Evolutionary conservation across 2,113 vertebrate genomes (phyloP).

Genomic region (Eubucco bourcierii): DNA sequence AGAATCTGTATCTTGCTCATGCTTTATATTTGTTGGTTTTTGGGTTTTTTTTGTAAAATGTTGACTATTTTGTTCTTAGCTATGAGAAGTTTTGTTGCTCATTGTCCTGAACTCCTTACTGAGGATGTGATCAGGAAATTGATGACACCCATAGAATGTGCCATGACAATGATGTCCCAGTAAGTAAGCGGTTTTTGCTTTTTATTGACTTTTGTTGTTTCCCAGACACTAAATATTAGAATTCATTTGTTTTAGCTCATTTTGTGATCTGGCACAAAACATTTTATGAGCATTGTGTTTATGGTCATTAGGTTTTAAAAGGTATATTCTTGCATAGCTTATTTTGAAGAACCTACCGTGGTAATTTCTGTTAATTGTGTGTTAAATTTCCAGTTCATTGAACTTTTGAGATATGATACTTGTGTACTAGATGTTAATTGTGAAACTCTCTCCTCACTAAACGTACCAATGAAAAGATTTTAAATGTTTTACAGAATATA

Average conservation of each 20-base stretch:
- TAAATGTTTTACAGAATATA: not conserved
- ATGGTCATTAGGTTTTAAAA: not conserved
- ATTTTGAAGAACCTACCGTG: not conserved
- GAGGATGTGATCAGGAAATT: conserved; percentile 96
- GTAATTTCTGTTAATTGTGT: not conserved
- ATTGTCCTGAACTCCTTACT: conserved; percentile 95
- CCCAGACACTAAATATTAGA: not conserved
- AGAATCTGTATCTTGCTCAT: not conserved
- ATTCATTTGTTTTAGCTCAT: not conserved
- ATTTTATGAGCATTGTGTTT: not conserved
- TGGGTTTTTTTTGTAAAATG: not conserved
- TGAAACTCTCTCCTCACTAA: not conserved
- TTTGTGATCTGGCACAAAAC: not conserved
- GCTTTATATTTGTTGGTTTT: not conserved
- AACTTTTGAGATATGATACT: not conserved
- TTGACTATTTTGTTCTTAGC: conserved; percentile 73
- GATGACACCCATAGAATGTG: conserved; percentile 98
- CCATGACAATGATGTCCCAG: conserved; percentile 99
- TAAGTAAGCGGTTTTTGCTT: conserved; percentile 77
- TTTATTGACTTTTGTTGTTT: not conserved
- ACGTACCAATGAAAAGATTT: not conserved
- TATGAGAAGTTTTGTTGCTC: conserved; percentile 98
- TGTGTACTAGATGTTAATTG: not conserved
- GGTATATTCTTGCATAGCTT: not conserved
- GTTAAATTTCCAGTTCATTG: not conserved